Conservation (phyloP, 1,140 invertebrate species). For the Dysdera silvatica region DNA sequence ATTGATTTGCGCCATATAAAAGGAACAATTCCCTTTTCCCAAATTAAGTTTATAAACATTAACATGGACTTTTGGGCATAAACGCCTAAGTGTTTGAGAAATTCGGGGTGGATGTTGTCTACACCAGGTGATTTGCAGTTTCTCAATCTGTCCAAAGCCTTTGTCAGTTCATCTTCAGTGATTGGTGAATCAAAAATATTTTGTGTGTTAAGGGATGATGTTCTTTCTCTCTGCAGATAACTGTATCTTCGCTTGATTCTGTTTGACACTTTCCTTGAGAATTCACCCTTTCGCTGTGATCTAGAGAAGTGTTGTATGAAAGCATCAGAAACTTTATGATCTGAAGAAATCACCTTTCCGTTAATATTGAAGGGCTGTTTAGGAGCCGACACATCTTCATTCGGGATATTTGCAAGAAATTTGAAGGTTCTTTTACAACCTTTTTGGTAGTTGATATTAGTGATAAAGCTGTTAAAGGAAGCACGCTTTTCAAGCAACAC, state of each 20-base stretch:
- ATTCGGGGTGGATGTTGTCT: neutral
- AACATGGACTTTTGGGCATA: neutral
- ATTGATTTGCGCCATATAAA: neutral
- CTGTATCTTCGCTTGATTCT: neutral
- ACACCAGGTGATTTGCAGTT: conserved; percentile 8
- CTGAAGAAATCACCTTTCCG: neutral
- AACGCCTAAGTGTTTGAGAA: neutral
- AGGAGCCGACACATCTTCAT: no score
- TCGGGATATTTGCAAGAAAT: neutral
- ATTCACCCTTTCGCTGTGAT: no score
- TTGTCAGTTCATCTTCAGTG: neutral
- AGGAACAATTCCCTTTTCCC: neutral
- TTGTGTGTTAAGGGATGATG: neutral
- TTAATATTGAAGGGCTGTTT: neutral
- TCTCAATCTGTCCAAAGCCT: neutral
- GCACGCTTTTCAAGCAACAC: neutral
- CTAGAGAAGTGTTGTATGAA: conserved; percentile 3
- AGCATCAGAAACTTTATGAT: neutral
- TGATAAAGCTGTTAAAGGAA: neutral
- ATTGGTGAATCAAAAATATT: neutral
- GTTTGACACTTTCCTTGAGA: no score
- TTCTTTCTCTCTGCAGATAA: neutral
- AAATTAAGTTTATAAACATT: conserved; percentile 1
- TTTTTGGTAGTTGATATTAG: neutral
- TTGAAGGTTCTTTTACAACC: neutral